Evolutionary conservation across 2,113 vertebrate species (phyloP), one percentile per base, ranked within the genome.

Genomic region (Amia ocellicauda): DNA sequence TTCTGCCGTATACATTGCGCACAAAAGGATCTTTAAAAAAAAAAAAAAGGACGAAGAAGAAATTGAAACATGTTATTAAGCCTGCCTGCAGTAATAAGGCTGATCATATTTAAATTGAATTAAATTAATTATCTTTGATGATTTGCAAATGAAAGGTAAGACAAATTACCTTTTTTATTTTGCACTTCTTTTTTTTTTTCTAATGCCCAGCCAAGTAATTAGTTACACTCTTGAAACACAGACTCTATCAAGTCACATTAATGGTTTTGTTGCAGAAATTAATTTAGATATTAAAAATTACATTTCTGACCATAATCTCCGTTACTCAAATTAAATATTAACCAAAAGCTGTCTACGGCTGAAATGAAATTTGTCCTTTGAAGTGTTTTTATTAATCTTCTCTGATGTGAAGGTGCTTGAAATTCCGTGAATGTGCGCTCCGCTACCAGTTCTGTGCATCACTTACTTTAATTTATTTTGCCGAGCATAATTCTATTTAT

Each of bases 401-500:
- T 80, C 84, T 87, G 85, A 89, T 88, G 81, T 86, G 29, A 28
- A 89, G 88, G 86, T 88, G 85, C 88, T 88, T 89, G 85, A 86
- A 87, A 91, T 91, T 91, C 88, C 83, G 78, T 72, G 84, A 86
- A 89, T 86, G 86, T 85, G 83, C 84, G 54, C 7, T 63, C 86
- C 82, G 84, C 87, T 86, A 74, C 88, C 77, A 76, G 82, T 87
- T 89, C 86, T 87, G 87, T 83, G 88, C 92, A 91, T 95, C 91
- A 93, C 91, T 97, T 93, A 91, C 91, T 91, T 88, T 94, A 92
- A 95, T 96, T 96, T 95, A 98, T 95, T 94, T 96, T 93, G 78
- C 90, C 86, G 89, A 92, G 90, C 90, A 92, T 97, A 98, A 98
- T 94, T 98, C 90, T 93, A 95, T 96, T 96, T 96, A 94, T 94